Evolutionary conservation across 2,113 vertebrate genomes (phyloP).

Genomic region (Mesocricetus auratus): DNA sequence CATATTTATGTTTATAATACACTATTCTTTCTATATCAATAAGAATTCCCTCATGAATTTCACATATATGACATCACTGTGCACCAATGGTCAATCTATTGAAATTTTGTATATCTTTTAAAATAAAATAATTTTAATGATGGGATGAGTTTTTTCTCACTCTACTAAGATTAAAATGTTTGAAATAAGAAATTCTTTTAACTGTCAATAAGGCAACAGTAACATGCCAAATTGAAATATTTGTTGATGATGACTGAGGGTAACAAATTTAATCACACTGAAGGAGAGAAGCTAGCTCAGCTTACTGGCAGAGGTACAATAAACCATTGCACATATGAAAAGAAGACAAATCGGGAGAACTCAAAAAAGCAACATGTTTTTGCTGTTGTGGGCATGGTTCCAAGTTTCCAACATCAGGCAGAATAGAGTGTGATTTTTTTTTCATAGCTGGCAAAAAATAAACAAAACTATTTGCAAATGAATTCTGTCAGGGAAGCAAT

Average conservation of each 20-base stretch:
- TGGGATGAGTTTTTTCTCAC: neutral
- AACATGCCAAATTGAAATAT: neutral
- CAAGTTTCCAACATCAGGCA: slow-evolving; percentile 50
- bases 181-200: neutral
- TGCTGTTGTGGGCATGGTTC: slow-evolving; percentile 34
- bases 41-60: neutral
- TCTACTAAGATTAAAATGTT: neutral
- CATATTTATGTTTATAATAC: neutral
- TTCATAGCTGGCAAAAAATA: slow-evolving; percentile 77
- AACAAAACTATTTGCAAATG: slow-evolving; percentile 77
- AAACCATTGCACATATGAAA: neutral
- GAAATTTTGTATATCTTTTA: neutral
- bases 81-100: neutral
- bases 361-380: neutral
- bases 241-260: neutral
- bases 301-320: neutral
- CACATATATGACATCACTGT: neutral
- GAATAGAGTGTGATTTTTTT: slow-evolving; percentile 11
- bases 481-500: slow-evolving; percentile 55
- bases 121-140: slow-evolving; percentile 36
- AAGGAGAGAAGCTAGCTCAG: neutral
- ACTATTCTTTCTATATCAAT: neutral
- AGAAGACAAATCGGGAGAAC: neutral
- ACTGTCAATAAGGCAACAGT: neutral
- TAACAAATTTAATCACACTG: neutral